Conservation (phyloP, 2,888 invertebrate genomes). For the Cephalotes varians region DNA sequence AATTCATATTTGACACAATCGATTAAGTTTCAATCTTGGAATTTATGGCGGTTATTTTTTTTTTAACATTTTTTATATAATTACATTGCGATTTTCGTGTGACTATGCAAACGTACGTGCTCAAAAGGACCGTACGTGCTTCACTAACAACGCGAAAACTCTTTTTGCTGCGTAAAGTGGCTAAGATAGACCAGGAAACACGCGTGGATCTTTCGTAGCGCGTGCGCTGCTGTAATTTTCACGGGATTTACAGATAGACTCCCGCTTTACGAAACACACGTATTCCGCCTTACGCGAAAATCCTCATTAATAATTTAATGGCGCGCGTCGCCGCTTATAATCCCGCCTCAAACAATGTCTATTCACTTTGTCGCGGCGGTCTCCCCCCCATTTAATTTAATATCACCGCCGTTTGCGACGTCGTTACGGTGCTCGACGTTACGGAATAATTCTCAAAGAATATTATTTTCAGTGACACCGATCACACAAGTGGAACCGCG, state of each 20-base stretch:
- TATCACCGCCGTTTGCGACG: constrained; percentile 8
- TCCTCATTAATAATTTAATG: constrained; percentile 52
- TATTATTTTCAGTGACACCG: constrained; percentile 39
- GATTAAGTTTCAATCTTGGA: not conserved
- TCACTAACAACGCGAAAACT: constrained; percentile 49
- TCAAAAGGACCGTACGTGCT: constrained; percentile 61
- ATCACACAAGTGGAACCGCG: constrained; percentile 8
- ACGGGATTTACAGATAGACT: constrained; percentile 43
- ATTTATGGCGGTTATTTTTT: constrained; percentile 1
- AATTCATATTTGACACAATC: not conserved
- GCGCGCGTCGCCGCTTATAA: constrained; percentile 48
- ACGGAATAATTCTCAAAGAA: constrained; percentile 49
- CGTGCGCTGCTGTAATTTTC: constrained; percentile 55
- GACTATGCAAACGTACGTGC: constrained; percentile 55
- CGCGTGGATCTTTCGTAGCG: constrained; percentile 53
- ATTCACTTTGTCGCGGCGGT: constrained; percentile 45
- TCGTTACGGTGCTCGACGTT: constrained; percentile 32
- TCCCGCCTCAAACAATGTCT: constrained; percentile 44
- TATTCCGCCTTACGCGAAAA: constrained; percentile 40
- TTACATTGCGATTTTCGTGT: constrained; percentile 14
- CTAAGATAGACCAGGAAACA: constrained; percentile 44
- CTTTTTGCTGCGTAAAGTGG: constrained; percentile 58
- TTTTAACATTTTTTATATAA: constrained; percentile 26
- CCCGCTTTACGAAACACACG: constrained; percentile 36
- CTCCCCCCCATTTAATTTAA: constrained; percentile 37